Evolutionary conservation across 1,140 invertebrate species (phyloP).

Genomic region (Steinernema khuongi): DNA sequence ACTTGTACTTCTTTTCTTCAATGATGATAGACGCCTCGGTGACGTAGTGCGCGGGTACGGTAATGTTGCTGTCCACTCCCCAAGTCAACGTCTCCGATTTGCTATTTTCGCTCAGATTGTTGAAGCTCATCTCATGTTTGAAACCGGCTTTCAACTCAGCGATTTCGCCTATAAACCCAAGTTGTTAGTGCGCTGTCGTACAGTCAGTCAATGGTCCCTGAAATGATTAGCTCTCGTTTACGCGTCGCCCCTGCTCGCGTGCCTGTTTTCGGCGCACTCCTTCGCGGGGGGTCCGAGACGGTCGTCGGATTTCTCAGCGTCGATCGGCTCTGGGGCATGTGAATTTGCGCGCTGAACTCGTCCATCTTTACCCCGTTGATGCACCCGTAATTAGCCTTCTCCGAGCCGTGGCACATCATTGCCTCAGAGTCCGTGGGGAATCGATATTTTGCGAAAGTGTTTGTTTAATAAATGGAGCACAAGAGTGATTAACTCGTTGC

Average conservation of each 20-base stretch:
- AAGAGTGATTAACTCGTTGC: constrained; percentile 15
- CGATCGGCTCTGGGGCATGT: too few relatives aligned
- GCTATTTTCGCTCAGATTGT: constrained; percentile 60
- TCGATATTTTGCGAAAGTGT: constrained; percentile 11
- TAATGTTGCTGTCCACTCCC: constrained; percentile 62
- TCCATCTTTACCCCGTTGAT: not conserved
- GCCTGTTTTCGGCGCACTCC: not conserved
- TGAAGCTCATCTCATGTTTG: constrained; percentile 62
- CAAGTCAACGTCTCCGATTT: constrained; percentile 61
- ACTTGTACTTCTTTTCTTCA: constrained; percentile 60
- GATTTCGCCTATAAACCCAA: constrained; percentile 55
- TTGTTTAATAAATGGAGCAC: constrained; percentile 13
- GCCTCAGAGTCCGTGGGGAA: not conserved
- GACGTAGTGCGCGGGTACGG: constrained; percentile 59
- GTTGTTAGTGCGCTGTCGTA: not conserved
- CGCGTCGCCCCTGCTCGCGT: not conserved
- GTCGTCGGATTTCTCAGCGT: not conserved
- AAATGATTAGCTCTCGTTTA: constrained; percentile 13
- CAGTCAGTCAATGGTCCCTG: constrained; percentile 15
- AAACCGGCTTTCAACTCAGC: constrained; percentile 62
- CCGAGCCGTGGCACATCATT: not conserved
- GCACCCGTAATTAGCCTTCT: constrained; percentile 3
- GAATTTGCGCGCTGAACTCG: too few relatives aligned
- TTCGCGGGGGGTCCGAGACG: not conserved
- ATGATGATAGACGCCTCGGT: constrained; percentile 61